phyloP scores from a whole-genome alignment of 2,797 vertebrate species.

The Acipenser ruthenus region DNA sequence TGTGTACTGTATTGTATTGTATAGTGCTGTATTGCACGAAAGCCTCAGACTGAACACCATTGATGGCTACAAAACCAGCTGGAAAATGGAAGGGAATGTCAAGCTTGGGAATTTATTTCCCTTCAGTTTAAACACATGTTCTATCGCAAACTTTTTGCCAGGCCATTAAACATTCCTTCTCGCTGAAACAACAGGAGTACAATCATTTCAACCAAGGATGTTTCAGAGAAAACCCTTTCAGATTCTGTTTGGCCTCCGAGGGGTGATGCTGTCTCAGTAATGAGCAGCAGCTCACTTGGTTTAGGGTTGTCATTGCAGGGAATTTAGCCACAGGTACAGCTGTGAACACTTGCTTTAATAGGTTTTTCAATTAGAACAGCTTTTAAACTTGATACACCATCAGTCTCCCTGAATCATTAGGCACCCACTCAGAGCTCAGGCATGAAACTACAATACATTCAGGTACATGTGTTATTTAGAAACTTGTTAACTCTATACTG shows the following conservation, averaged over 20 bases:
- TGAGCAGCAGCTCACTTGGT: conserved; percentile 1
- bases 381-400: neutral
- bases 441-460: neutral
- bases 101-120: neutral
- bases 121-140: conserved; percentile 15
- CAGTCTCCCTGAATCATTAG: neutral
- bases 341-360: conserved; percentile 5
- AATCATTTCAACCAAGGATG: conserved; percentile 9
- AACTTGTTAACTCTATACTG: neutral
- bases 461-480: neutral
- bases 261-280: conserved; percentile 7
- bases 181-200: conserved; percentile 14
- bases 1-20: no score
- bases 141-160: conserved; percentile 14
- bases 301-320: neutral
- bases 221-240: conserved; percentile 10
- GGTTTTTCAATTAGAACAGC: conserved; percentile 9
- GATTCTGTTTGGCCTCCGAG: conserved; percentile 6
- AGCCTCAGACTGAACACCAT: no score
- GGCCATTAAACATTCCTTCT: conserved; percentile 10
- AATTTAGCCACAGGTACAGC: neutral
- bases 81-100: neutral
- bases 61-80: neutral
- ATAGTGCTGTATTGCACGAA: no score
- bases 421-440: neutral